phyloP scores from a whole-genome alignment of 2,888 invertebrate genomes.

The Acanthosoma haemorrhoidale region DNA sequence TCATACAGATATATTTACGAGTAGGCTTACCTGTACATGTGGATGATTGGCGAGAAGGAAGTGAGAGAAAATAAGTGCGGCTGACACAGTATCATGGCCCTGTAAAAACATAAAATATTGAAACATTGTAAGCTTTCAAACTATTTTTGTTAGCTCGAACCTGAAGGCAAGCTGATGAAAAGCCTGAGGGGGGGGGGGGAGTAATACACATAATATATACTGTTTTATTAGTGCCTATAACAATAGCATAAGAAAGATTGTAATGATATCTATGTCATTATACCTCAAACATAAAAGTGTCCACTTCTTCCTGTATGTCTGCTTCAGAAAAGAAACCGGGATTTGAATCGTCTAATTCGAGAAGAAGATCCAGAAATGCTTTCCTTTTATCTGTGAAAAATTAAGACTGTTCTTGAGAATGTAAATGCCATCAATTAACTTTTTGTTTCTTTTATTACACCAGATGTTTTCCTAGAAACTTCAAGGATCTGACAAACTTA shows the following conservation, averaged over 20 bases:
- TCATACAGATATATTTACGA: too few species aligned
- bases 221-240: too few species aligned
- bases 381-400: background rate
- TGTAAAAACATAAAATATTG: background rate
- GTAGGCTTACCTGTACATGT: background rate
- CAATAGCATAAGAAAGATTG: too few species aligned
- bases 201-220: too few species aligned
- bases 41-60: background rate
- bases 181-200: too few species aligned
- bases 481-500: too few species aligned
- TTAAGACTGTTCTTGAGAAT: background rate
- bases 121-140: background rate
- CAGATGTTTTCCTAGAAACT: too few species aligned
- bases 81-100: constrained; percentile 19
- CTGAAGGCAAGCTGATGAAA: too few species aligned
- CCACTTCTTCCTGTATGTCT: constrained; percentile 33
- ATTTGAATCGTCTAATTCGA: constrained; percentile 17
- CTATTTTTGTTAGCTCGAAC: too few species aligned
- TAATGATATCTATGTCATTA: background rate
- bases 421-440: too few species aligned
- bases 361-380: constrained; percentile 28
- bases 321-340: constrained; percentile 14
- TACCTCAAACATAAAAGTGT: constrained; percentile 31
- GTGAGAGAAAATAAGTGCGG: background rate
- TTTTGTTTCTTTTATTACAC: too few species aligned